phyloP scores from a whole-genome alignment of 2,888 invertebrate genomes.

The Lamellibrachia satsuma region DNA sequence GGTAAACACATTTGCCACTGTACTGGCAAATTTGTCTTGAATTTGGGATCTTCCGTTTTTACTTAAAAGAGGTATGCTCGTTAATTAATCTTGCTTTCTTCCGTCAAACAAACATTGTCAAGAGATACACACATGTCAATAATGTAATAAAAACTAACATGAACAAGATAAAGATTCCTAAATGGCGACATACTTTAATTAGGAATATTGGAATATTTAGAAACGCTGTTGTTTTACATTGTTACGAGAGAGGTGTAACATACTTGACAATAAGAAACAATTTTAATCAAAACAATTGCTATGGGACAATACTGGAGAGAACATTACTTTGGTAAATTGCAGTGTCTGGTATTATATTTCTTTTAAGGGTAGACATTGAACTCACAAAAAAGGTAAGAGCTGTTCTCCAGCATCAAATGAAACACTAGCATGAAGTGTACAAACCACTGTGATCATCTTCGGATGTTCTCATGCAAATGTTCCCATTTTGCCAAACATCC shows the following conservation, averaged over 20 bases:
- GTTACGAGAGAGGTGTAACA: too few species aligned
- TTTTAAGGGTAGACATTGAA: background rate
- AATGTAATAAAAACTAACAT: background rate
- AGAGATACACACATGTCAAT: background rate
- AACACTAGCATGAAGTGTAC: background rate
- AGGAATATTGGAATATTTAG: background rate
- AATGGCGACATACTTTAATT: background rate
- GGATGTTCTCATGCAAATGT: too few species aligned
- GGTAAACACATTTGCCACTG: slow-evolving; percentile 42
- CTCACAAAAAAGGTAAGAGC: background rate
- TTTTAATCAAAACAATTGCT: background rate
- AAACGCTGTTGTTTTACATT: background rate
- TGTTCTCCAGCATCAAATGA: background rate
- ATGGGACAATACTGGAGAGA: background rate
- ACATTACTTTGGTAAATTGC: background rate
- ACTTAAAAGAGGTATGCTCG: too few species aligned
- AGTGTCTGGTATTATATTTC: background rate
- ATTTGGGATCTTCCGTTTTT: background rate
- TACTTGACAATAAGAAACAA: background rate
- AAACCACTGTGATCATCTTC: background rate
- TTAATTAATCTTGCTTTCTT: background rate
- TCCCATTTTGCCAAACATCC: too few species aligned
- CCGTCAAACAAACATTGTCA: background rate
- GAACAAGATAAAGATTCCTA: too few species aligned
- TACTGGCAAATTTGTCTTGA: background rate